Evolutionary conservation across 1,140 invertebrate species (phyloP).

Genomic region (Rhagoletis pomonella): DNA sequence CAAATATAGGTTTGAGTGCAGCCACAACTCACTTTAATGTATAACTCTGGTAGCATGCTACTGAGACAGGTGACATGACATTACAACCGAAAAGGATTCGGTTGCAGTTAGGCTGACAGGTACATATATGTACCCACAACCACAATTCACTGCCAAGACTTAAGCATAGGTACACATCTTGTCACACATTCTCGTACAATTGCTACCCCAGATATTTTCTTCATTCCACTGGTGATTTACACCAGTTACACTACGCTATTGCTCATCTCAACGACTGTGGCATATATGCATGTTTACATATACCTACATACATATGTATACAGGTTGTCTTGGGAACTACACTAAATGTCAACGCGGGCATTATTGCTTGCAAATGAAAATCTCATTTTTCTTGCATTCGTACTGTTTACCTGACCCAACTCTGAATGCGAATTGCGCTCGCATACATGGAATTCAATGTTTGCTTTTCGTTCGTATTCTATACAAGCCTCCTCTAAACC

Average conservation of each 20-base stretch:
- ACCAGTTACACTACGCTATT: neutral
- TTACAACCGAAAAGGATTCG: conserved; percentile 6
- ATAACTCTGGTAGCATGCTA: neutral
- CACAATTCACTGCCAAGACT: neutral
- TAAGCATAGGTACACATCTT: neutral
- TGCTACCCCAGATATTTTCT: neutral
- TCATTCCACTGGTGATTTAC: neutral
- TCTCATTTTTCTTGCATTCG: neutral
- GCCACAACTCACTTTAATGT: neutral
- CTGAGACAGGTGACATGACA: conserved; percentile 26
- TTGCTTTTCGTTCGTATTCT: neutral
- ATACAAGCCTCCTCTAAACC: no score
- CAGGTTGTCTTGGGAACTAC: neutral
- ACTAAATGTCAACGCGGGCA: conserved; percentile 5
- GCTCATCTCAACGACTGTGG: no score
- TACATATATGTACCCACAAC: neutral
- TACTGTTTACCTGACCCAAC: neutral
- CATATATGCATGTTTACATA: no score
- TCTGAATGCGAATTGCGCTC: conserved; percentile 29
- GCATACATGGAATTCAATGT: neutral
- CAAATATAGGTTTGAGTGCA: neutral
- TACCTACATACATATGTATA: neutral
- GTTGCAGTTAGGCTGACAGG: neutral
- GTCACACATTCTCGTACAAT: neutral
- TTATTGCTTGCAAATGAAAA: neutral